Conservation (phyloP, 2,113 vertebrate species). For the Coryphaenoides rupestris region DNA sequence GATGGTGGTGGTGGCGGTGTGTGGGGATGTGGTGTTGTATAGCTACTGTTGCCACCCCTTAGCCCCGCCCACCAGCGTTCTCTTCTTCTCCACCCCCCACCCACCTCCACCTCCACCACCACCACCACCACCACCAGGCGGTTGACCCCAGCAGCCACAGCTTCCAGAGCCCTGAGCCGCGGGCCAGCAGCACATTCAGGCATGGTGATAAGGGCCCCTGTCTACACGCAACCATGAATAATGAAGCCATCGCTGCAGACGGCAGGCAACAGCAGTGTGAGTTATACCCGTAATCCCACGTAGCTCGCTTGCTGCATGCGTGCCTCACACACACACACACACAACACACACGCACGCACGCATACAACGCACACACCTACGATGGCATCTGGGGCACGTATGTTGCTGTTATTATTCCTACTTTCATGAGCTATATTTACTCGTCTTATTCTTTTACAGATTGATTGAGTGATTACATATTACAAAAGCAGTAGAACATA, state of each 20-base stretch:
- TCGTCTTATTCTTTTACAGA: too few relatives aligned
- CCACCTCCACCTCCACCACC: constrained; percentile 4
- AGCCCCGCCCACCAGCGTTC: constrained; percentile 34
- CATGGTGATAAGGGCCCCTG: constrained; percentile 68
- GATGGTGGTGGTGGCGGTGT: too few relatives aligned
- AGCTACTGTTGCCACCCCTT: constrained; percentile 43
- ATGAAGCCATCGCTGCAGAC: constrained; percentile 71
- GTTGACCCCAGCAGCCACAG: constrained; percentile 48
- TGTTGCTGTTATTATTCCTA: too few relatives aligned
- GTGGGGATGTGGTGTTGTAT: constrained; percentile 13
- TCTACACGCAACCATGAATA: constrained; percentile 76
- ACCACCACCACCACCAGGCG: constrained; percentile 24
- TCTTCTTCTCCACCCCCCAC: neutral
- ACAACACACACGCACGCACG: neutral
- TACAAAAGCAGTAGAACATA: too few relatives aligned
- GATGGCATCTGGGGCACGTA: too few relatives aligned
- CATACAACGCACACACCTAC: too few relatives aligned
- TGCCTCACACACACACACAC: constrained; percentile 35
- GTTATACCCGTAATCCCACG: constrained; percentile 53
- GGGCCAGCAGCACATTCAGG: constrained; percentile 43
- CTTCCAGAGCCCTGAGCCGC: constrained; percentile 49
- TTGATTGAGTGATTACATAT: too few relatives aligned
- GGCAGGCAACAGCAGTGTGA: constrained; percentile 60
- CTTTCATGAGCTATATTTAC: too few relatives aligned
- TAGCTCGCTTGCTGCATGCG: constrained; percentile 39